Conservation (phyloP, 2,113 vertebrate genomes). For the Coryphaenoides rupestris region DNA sequence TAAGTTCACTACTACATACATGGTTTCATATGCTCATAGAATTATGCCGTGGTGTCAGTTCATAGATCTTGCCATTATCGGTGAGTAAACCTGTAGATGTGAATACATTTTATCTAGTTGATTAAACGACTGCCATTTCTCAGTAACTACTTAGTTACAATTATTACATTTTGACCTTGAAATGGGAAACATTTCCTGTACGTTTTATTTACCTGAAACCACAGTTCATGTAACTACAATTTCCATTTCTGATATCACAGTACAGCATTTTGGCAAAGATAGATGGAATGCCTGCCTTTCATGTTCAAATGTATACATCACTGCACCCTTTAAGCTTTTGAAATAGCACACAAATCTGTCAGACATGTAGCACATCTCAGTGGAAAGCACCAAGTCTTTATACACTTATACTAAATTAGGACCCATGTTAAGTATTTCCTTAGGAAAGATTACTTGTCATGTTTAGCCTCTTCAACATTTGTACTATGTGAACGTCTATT, state of each 20-base stretch:
- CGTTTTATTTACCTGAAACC: constrained; percentile 93
- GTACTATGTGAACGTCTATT: constrained; percentile 68
- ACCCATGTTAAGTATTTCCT: constrained; percentile 73
- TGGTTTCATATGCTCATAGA: too few relatives aligned
- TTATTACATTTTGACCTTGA: too few relatives aligned
- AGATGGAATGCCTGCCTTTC: constrained; percentile 62
- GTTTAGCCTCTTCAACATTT: constrained; percentile 78
- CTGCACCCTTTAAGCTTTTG: constrained; percentile 74
- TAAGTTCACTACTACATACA: too few relatives aligned
- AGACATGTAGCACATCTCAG: constrained; percentile 84
- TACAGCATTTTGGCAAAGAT: constrained; percentile 80
- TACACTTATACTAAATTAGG: constrained; percentile 63
- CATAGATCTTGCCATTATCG: too few relatives aligned
- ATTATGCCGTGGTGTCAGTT: too few relatives aligned
- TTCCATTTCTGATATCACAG: constrained; percentile 80
- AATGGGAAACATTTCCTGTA: constrained; percentile 46
- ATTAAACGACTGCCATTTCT: too few relatives aligned
- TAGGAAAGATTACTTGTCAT: constrained; percentile 77
- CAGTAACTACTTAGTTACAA: too few relatives aligned
- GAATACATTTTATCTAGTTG: too few relatives aligned
- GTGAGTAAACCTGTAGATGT: too few relatives aligned
- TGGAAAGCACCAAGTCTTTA: constrained; percentile 63
- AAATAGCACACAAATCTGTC: constrained; percentile 73
- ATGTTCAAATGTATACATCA: constrained; percentile 65
- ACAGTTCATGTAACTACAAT: constrained; percentile 83